A percentile compares a stretch with the other conserved stretches of the same genome.
Evolutionary conservation across 2,888 invertebrate species (phyloP).

Genomic region (Elegia similella): DNA sequence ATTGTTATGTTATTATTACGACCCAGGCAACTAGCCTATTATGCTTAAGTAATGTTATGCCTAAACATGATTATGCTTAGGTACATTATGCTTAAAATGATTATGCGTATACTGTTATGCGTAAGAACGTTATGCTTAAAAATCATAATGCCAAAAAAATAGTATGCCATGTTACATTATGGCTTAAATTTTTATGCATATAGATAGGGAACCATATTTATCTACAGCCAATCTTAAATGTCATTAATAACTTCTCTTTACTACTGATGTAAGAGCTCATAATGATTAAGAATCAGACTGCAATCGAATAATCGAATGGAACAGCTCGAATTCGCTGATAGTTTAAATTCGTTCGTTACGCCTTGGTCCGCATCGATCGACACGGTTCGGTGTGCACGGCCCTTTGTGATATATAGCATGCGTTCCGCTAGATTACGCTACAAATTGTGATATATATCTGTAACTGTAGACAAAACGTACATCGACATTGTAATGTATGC

Average conservation of each 20-base stretch:
- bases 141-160: too few species aligned
- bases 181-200: too few species aligned
- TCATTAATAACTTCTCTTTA: not conserved
- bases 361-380: conserved; percentile 14
- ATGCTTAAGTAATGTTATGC: too few species aligned
- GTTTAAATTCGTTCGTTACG: conserved; percentile 18
- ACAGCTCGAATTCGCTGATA: not conserved
- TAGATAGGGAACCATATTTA: not conserved
- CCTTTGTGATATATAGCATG: conserved; percentile 45
- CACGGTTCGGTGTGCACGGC: conserved; percentile 29
- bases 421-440: conserved; percentile 54
- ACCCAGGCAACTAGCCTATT: too few species aligned
- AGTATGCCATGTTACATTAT: too few species aligned
- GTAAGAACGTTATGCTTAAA: too few species aligned
- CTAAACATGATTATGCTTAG: too few species aligned
- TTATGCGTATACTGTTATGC: too few species aligned
- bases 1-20: too few species aligned
- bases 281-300: not conserved
- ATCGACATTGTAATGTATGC: too few species aligned
- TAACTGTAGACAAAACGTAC: not conserved
- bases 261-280: not conserved
- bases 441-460: conserved; percentile 53
- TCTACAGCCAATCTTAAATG: not conserved
- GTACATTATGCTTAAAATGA: too few species aligned
- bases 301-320: not conserved